Percentiles rank a stretch among this genome's conserved stretches.
Evolutionary conservation across 2,113 vertebrate genomes (phyloP).

Genomic region (Orycteropus afer): DNA sequence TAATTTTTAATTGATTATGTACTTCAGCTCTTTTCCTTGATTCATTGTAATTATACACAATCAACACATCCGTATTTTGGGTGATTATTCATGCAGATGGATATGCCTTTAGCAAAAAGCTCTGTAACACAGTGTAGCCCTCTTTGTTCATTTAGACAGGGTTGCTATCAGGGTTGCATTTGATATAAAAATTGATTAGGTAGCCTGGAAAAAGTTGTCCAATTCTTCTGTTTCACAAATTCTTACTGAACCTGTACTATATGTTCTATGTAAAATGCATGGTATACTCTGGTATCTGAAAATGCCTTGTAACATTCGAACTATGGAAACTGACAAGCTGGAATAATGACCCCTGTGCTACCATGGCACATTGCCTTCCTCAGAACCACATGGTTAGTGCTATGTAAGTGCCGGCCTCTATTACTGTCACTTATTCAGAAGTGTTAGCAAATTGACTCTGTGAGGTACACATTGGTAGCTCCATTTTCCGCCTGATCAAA

Average conservation of each 20-base stretch:
- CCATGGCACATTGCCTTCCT: background rate
- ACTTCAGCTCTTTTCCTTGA: constrained; percentile 42
- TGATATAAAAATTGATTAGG: constrained; percentile 16
- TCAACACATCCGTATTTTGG: constrained; percentile 49
- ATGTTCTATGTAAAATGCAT: background rate
- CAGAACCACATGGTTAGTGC: background rate
- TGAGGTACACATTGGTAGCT: background rate
- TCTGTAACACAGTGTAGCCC: background rate
- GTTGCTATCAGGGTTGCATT: background rate
- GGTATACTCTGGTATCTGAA: background rate
- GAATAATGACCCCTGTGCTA: background rate
- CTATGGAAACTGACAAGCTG: background rate
- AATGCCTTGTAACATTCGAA: constrained; percentile 8
- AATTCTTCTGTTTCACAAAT: background rate
- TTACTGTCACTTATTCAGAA: background rate
- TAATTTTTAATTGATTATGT: constrained; percentile 40
- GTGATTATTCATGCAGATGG: constrained; percentile 41
- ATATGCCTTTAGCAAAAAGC: background rate
- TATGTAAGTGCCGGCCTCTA: background rate
- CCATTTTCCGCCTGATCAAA: background rate
- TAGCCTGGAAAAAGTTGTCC: background rate
- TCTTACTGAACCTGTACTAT: background rate
- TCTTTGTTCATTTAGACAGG: constrained; percentile 15
- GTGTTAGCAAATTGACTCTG: background rate
- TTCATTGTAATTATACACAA: constrained; percentile 42